Conservation (phyloP, 2,888 invertebrate species). For the Imbricaverruca yamaguchii region DNA sequence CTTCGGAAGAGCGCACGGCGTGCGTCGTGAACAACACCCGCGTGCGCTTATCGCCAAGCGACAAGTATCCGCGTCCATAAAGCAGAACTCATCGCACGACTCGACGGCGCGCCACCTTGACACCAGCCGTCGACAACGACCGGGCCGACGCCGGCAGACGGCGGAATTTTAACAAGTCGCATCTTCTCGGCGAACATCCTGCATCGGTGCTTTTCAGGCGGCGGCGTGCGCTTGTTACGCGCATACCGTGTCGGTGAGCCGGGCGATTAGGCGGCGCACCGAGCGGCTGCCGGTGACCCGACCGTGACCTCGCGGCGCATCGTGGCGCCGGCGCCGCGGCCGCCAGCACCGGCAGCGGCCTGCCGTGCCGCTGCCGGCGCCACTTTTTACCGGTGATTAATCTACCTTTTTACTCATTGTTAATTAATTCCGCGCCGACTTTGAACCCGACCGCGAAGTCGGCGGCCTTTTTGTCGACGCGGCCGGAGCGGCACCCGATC, state of each 20-base stretch:
- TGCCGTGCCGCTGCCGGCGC: background rate
- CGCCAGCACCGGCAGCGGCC: background rate
- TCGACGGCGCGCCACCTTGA: background rate
- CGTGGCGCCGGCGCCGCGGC: too few species aligned
- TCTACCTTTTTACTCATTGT: conserved; percentile 20
- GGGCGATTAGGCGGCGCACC: background rate
- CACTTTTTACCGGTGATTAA: conserved; percentile 17
- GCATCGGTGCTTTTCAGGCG: background rate
- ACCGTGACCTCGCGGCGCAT: background rate
- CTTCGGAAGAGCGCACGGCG: too few species aligned
- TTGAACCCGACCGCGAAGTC: background rate
- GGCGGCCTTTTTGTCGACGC: background rate
- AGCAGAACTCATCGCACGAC: too few species aligned
- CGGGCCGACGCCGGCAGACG: background rate
- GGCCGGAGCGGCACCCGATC: background rate
- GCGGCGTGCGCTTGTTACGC: background rate
- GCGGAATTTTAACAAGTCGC: background rate
- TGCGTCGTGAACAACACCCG: too few species aligned
- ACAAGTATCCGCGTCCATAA: too few species aligned
- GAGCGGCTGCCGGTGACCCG: background rate
- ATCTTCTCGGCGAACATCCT: background rate
- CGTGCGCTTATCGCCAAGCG: too few species aligned
- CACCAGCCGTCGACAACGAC: background rate
- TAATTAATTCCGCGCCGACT: conserved; percentile 19
- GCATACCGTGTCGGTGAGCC: background rate